Base-by-base conservation (phyloP, 2,888 invertebrate species). In the Caenorhabditis sp. region DNA sequence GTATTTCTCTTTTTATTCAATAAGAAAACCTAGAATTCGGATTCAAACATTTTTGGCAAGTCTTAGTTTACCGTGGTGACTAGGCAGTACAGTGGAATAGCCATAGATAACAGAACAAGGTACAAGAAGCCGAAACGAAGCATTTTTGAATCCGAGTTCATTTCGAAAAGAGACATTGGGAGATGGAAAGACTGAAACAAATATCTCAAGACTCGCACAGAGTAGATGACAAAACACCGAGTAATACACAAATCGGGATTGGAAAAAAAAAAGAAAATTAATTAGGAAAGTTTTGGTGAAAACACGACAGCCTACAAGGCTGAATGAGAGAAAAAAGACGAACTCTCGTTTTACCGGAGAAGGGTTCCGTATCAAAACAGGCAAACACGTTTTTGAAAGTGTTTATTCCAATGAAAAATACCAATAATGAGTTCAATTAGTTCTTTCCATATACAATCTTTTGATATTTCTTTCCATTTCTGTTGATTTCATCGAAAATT, bases 401-500 rank as follows among this genome's bases (percentile, higher is more conserved):
- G 40, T 40, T 40, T 15, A 15, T 40, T 40, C 13, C 6, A 40
- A 15, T 32, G n/a, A n/a, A n/a, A n/a, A n/a, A n/a, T n/a, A n/a
- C n/a, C n/a, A n/a, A n/a, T n/a, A n/a, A n/a, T n/a, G n/a, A 32
- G 32, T 32, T 40, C 40, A 40, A 40, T 9, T 13, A 40, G 11
- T 47, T 47, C 18, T 47, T 47, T 47, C 47, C 47, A 3, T 18
- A 18, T 3, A 47, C 47, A 11, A 47, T 47, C 9, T 47, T 20
- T 47, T 47, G 47, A 47, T 47, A 71, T 28, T 62, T 51, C 18
- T 26, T 64, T 2, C 11, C 26, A 11, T 55, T 22, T 40, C 18
- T 1, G 37, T 62, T 62, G 11, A 56, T 32, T 22, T 71, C 51
- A n/a, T 62, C 55, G 35, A 44, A 26, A 24, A 64, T 37, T 22